A percentile compares a stretch with the other conserved stretches of the same genome.
phyloP scores from a whole-genome alignment of 1,140 invertebrate species.

The Nephotettix cincticeps region DNA sequence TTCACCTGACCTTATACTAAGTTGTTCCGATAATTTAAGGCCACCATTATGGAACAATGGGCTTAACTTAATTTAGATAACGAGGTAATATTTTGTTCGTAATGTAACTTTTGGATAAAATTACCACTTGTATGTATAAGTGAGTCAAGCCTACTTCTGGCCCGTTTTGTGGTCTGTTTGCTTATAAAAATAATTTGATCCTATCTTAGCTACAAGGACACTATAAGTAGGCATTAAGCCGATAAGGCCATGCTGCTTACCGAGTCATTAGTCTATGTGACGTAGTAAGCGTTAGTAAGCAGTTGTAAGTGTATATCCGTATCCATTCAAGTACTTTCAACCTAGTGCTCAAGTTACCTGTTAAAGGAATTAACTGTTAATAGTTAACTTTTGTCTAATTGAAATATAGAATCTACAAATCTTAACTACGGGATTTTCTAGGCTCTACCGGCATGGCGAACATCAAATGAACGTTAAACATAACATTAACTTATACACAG shows the following conservation, averaged over 20 bases:
- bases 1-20: neutral
- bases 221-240: neutral
- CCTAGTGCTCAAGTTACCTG: neutral
- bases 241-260: slow-evolving; percentile 14
- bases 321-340: slow-evolving; percentile 8
- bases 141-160: neutral
- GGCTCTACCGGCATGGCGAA: too few relatives aligned
- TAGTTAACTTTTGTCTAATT: neutral
- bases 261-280: neutral
- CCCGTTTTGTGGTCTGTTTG: neutral
- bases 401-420: slow-evolving; percentile 6
- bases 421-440: too few relatives aligned
- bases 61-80: neutral
- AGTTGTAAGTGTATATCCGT: slow-evolving; percentile 2
- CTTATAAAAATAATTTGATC: slow-evolving; percentile 1
- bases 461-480: too few relatives aligned
- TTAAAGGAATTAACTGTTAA: neutral
- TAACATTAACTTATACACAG: slow-evolving; percentile 1
- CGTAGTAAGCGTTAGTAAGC: slow-evolving; percentile 11
- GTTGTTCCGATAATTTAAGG: slow-evolving; percentile 4
- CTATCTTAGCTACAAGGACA: slow-evolving; percentile 1
- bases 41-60: neutral
- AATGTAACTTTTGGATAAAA: neutral
- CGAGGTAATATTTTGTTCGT: neutral
- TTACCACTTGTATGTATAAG: too few relatives aligned